Evolutionary conservation across 2,888 invertebrate species (phyloP).

Genomic region (Drosophila affinis): DNA sequence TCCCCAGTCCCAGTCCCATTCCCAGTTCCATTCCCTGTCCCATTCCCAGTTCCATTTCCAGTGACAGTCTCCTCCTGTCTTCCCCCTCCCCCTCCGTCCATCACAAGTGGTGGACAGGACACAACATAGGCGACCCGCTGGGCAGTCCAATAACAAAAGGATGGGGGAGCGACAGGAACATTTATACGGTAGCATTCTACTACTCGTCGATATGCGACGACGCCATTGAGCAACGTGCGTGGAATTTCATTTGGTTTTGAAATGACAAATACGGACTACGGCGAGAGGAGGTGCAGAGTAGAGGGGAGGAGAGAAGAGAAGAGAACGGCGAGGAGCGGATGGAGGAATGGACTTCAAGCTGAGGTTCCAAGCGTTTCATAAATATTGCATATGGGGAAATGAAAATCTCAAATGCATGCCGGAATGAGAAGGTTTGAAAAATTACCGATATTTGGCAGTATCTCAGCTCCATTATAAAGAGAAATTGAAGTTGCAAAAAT

Average conservation of each 20-base stretch:
- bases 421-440: background rate
- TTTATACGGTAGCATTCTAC: constrained; percentile 44
- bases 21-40: background rate
- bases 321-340: background rate
- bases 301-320: constrained; percentile 12
- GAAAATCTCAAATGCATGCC: constrained; percentile 1
- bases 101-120: background rate
- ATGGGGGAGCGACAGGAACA: constrained; percentile 25
- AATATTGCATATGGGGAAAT: constrained; percentile 63
- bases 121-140: constrained; percentile 28
- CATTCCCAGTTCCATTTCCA: background rate
- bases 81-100: background rate
- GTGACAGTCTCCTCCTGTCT: constrained; percentile 14
- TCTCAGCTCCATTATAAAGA: background rate
- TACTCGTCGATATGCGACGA: background rate
- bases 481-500: constrained; percentile 4
- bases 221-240: constrained; percentile 56
- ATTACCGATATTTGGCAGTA: background rate
- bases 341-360: background rate
- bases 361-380: constrained; percentile 45
- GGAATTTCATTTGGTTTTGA: constrained; percentile 74
- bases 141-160: constrained; percentile 26
- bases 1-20: constrained; percentile 4
- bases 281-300: constrained; percentile 9
- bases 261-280: constrained; percentile 42